Base-by-base conservation (phyloP, 2,113 vertebrate species). In the Vulpes lagopus region DNA sequence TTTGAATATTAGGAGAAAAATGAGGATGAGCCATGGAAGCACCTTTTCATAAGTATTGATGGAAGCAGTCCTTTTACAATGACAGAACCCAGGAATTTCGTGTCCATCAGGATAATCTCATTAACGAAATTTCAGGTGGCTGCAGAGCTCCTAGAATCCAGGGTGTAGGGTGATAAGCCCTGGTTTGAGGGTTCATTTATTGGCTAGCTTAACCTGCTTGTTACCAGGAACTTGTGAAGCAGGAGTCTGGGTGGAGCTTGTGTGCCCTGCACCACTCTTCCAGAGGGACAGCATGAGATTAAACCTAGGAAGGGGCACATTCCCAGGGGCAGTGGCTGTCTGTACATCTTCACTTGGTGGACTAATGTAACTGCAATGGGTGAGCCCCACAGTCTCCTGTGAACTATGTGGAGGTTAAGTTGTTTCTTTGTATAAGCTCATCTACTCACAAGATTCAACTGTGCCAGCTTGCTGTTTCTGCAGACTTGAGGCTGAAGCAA, bases 121-220 rank as follows among this genome's bases (percentile, higher is more conserved):
- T 93, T 96, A 96, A 97, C 97, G 94, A 97, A 97, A 85, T 89
- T 97, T 97, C 97, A 98, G 97, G 94, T 97, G 97, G 91, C 95
- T 96, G 97, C 85, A 95, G 97, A 96, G 80, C 86, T 97, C 95
- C 76, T 30, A 62, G 96, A 94, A 92, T 67, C 90, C 91, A 87
- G 94, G 90, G 95, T 92, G 62, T 91, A 97, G 96, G 97, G 94
- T 96, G 55, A 83, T 96, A 92, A 94, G 92, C 76, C 95, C 93
- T 84, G 91, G 67, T 86, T 96, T 86, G 92, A 79, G 9, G 62
- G 74, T 90, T 98, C 98, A 98, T 98, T 98, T 98, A 98, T 97
- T 97, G 98, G 94, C 96, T 91, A 76, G 96, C 96, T 98, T 98
- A 98, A 98, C 97, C 94, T 78, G 92, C 60, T 89, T 96, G 97